phyloP scores from a whole-genome alignment of 2,797 vertebrate genomes.

The Syngnathus acus region DNA sequence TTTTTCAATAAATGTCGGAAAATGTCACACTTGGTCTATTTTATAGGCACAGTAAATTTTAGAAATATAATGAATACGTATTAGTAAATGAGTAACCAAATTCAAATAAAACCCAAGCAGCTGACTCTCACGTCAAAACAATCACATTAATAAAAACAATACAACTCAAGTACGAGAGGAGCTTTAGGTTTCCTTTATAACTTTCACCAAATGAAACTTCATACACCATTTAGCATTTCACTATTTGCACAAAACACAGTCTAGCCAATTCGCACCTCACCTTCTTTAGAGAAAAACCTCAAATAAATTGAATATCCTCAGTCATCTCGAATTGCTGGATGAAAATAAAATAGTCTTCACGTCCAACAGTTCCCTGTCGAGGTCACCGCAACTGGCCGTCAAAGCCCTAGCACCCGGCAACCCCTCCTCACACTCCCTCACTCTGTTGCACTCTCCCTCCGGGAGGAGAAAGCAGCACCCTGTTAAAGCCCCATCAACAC shows the following conservation, averaged over 20 bases:
- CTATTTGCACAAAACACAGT: neutral
- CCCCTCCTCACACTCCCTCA: constrained; percentile 36
- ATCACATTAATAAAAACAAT: neutral
- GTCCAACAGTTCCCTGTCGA: constrained; percentile 36
- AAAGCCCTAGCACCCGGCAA: constrained; percentile 32
- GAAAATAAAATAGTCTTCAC: constrained; percentile 24
- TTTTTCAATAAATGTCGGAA: neutral
- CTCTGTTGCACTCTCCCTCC: constrained; percentile 26
- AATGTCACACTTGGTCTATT: neutral
- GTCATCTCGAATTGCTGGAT: constrained; percentile 38
- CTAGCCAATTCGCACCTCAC: constrained; percentile 38
- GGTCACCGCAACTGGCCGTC: constrained; percentile 30
- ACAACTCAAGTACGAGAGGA: neutral
- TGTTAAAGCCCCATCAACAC: constrained; percentile 61
- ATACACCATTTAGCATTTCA: neutral
- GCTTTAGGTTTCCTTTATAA: neutral
- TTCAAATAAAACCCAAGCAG: neutral
- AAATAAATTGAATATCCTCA: constrained; percentile 36
- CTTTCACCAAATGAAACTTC: neutral
- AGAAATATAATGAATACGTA: neutral
- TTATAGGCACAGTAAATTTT: constrained; percentile 10
- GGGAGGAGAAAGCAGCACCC: constrained; percentile 52
- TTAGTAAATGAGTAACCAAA: neutral
- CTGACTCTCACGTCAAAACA: neutral
- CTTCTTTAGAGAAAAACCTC: constrained; percentile 36